Evolutionary conservation across 2,113 vertebrate genomes (phyloP).

Genomic region (Saiga tatarica): DNA sequence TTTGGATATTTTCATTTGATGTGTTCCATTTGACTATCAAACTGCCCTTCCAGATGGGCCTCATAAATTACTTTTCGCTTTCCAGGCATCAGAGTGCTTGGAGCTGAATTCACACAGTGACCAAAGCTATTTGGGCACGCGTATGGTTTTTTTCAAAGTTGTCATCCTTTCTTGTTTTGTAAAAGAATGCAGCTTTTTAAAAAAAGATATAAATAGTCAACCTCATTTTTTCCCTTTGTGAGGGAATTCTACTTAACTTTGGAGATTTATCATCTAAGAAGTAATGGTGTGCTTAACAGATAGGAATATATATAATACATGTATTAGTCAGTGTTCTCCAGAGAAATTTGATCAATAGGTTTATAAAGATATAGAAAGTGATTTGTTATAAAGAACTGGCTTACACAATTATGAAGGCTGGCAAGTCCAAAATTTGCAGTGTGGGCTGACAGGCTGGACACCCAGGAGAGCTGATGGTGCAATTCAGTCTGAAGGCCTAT

Average conservation of each 20-base stretch:
- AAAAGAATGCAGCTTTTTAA: not conserved
- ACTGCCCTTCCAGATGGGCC: not conserved
- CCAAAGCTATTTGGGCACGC: not conserved
- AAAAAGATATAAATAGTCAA: not conserved
- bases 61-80: slow-evolving; percentile 32
- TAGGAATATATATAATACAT: not conserved
- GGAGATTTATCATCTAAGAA: not conserved
- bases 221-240: not conserved
- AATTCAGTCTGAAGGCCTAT: not conserved
- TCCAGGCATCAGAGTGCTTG: not conserved
- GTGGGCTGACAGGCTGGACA: not conserved
- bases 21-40: slow-evolving; percentile 11
- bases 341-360: not conserved
- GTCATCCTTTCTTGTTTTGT: not conserved
- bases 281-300: not conserved
- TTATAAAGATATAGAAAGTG: not conserved
- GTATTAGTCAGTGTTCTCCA: not conserved
- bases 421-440: not conserved
- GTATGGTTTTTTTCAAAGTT: not conserved
- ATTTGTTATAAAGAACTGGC: not conserved
- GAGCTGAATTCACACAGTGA: not conserved
- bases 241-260: not conserved
- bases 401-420: not conserved
- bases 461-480: not conserved
- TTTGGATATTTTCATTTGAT: not conserved